Evolutionary conservation across 2,888 invertebrate species (phyloP), one percentile per base, ranked within the genome.

Genomic region (Masnerella sp.): DNA sequence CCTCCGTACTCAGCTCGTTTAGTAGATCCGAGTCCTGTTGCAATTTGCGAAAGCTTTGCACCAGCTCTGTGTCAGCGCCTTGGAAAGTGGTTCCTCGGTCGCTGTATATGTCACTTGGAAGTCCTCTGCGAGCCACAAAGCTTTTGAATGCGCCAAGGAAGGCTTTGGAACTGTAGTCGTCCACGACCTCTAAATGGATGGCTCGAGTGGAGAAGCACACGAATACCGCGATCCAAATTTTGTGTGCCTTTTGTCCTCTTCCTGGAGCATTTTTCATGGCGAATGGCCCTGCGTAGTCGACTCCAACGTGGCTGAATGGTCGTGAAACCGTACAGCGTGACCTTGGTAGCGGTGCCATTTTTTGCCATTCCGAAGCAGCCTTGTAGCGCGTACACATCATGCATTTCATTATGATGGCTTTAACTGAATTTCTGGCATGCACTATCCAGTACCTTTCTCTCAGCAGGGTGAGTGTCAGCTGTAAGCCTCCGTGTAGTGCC

Each of bases 201-300:
- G 38, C 38, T 38, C 15, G 11, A 7, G 25, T 25, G 28, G 45
- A 11, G n/a, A 47, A 28, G 9, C 45, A 47, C 1, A 47, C 28
- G 11, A 47, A 47, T 1, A 47, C 9, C 2, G 45, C 45, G 11
- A 47, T 25, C 11, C 8, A 47, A 1, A 1, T 17, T 7, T 38
- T 38, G 1, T 1, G 2, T 5, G 3, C 2, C 11, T 2, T 2
- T 4, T 2, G 14, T 34, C 7, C 7, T 5, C 34, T 11, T 4
- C 14, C 34, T 5, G 22, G 7, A 22, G 3, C 7, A 5, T 22
- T 22, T 22, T 7, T 22, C 22, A 22, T 7, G 7, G 3, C 22
- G 22, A 30, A 15, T 9, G 47, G 47, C 4, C 47, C 47, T 5
- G 47, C 47, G 14, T 47, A 47, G 17, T 47, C 47, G 2, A 47